Percentiles rank a stretch among this genome's conserved stretches.
phyloP scores from a whole-genome alignment of 2,888 invertebrate genomes.

The Limnephilus marmoratus region DNA sequence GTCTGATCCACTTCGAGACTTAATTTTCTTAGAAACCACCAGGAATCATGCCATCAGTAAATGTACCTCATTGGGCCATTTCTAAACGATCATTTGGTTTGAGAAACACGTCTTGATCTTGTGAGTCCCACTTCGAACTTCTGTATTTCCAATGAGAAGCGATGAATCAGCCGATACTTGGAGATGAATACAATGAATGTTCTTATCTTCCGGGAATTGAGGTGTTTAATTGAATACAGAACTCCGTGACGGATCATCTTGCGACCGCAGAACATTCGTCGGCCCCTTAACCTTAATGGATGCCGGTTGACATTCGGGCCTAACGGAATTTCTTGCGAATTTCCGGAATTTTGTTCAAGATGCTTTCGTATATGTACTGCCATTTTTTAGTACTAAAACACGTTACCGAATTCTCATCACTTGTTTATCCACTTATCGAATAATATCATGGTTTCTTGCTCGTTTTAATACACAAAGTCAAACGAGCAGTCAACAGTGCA shows the following conservation, averaged over 20 bases:
- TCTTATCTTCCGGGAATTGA: conserved; percentile 5
- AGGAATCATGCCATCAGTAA: neutral
- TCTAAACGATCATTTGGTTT: neutral
- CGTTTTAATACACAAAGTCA: neutral
- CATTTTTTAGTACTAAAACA: neutral
- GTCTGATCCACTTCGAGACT: neutral
- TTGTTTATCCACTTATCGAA: neutral
- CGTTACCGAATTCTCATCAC: neutral
- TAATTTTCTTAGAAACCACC: neutral
- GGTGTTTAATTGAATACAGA: conserved; percentile 29
- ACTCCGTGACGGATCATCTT: neutral
- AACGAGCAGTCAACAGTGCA: neutral
- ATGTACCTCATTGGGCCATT: neutral
- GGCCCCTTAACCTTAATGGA: neutral
- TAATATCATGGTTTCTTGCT: neutral
- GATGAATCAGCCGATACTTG: neutral
- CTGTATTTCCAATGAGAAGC: neutral
- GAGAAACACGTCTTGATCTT: neutral
- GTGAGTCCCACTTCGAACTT: neutral
- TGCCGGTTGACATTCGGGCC: neutral
- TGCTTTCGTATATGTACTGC: no score
- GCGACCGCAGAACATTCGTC: neutral
- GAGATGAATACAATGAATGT: conserved; percentile 7
- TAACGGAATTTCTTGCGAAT: neutral
- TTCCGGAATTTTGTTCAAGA: neutral